Conservation (phyloP, 2,113 vertebrate genomes). For the Condylura cristata region DNA sequence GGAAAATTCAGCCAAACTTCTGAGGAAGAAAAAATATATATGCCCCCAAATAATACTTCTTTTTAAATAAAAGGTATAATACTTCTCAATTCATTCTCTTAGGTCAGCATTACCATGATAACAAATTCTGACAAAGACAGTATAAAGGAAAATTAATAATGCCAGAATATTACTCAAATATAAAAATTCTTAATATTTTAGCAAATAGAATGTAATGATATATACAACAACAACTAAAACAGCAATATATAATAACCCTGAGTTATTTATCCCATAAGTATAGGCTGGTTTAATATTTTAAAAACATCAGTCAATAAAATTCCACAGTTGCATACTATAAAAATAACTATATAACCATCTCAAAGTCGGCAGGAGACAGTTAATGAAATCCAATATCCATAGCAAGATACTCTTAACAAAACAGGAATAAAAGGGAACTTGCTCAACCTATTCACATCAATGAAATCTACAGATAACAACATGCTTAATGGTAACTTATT, state of each 20-base stretch:
- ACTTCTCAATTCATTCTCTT: background rate
- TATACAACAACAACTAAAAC: background rate
- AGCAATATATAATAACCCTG: background rate
- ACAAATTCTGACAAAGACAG: background rate
- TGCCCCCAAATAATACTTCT: background rate
- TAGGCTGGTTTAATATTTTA: conserved; percentile 10
- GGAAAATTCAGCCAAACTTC: conserved; percentile 5
- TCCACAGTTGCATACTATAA: conserved; percentile 10
- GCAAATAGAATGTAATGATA: background rate
- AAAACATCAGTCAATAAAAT: background rate
- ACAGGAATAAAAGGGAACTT: background rate
- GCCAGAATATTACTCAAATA: background rate
- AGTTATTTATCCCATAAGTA: background rate
- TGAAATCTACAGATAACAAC: background rate
- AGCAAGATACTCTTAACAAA: conserved; percentile 29
- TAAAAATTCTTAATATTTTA: conserved; percentile 4
- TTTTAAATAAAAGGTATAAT: background rate
- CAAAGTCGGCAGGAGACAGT: background rate
- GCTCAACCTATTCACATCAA: background rate
- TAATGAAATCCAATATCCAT: background rate
- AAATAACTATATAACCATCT: background rate
- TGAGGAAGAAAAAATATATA: background rate
- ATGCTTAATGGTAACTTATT: background rate
- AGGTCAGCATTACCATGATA: background rate
- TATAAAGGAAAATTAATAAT: background rate